These are phyloP conservation scores for Scolopax bukidnonensis DNA, from an alignment of 2,797 vertebrate genomes.

Conservation along the genomic window DNA sequence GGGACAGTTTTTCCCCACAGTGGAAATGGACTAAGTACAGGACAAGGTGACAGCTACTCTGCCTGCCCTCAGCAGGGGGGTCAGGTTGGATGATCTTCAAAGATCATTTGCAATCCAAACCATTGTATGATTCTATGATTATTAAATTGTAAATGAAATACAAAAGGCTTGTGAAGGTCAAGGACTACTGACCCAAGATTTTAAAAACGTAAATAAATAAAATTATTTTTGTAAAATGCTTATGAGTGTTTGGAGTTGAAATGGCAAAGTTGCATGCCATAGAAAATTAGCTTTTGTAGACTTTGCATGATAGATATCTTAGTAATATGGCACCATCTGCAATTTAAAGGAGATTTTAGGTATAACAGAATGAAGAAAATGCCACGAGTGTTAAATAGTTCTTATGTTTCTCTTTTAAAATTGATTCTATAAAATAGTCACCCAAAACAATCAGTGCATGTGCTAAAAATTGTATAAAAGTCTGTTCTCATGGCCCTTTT, in stretches of 20 bases:
- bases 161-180: background rate
- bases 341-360: background rate
- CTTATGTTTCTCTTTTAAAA: background rate
- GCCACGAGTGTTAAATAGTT: background rate
- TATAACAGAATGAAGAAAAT: background rate
- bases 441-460: background rate
- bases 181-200: background rate
- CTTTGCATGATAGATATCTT: background rate
- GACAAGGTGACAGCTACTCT: background rate
- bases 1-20: background rate
- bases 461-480: background rate
- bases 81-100: background rate
- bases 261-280: background rate
- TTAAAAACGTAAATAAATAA: background rate
- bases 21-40: background rate
- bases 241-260: background rate
- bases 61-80: background rate
- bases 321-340: background rate
- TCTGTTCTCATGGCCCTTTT: background rate
- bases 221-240: background rate
- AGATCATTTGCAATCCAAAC: background rate
- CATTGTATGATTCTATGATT: background rate
- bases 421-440: background rate
- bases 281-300: background rate
- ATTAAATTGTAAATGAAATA: background rate